A percentile compares a stretch with the other conserved stretches of the same genome.
Conservation (phyloP, 2,888 invertebrate genomes). For the Brachynemurus nebulosus region DNA sequence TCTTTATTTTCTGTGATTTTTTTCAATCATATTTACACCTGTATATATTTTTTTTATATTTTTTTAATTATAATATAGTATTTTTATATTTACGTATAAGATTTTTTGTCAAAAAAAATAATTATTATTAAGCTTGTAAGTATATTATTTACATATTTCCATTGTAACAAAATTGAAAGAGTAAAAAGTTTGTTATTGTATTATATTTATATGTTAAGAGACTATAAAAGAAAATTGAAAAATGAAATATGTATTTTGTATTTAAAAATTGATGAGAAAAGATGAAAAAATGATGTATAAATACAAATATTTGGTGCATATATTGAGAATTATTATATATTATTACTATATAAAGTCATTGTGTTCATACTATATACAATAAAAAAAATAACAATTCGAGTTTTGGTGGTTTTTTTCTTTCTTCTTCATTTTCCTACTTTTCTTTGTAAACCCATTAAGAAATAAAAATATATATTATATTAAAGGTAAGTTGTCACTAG, state of each 20-base stretch:
- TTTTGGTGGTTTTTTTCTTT: no score
- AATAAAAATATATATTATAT: no score
- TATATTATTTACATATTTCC: not conserved
- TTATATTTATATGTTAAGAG: slow-evolving; percentile 2
- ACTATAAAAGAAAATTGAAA: no score
- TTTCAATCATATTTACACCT: slow-evolving; percentile 1
- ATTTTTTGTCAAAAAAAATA: no score
- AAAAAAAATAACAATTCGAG: not conserved
- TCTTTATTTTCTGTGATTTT: not conserved
- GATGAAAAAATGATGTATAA: slow-evolving; percentile 2
- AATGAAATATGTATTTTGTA: slow-evolving; percentile 2
- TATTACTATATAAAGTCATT: slow-evolving; percentile 1
- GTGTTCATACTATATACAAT: not conserved
- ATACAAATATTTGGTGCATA: slow-evolving; percentile 1
- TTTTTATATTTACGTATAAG: not conserved
- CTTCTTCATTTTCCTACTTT: no score
- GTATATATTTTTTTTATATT: not conserved
- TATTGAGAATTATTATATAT: slow-evolving; percentile 1
- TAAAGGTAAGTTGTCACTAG: no score
- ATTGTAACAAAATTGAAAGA: not conserved
- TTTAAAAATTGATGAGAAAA: not conserved
- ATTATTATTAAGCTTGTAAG: no score
- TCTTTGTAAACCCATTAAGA: no score
- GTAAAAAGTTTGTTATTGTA: not conserved
- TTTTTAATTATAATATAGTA: not conserved